These are phyloP conservation scores for Drosophila acutilabella DNA, from an alignment of 2,888 invertebrate species.

Conservation along the genomic window DNA sequence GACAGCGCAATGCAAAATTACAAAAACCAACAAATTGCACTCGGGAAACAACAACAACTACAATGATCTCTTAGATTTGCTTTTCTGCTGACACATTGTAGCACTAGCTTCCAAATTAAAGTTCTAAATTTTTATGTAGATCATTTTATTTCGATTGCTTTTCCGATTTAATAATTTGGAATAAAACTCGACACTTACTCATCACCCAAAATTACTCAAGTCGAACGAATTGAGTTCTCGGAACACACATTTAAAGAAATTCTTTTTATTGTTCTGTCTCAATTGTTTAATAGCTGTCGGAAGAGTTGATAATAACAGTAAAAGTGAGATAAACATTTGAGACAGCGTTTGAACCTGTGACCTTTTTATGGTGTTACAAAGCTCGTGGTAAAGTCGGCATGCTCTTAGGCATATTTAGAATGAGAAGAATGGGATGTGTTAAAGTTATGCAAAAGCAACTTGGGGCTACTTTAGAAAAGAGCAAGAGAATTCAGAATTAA, in stretches of 20 bases:
- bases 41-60: slow-evolving; percentile 3
- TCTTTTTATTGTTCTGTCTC: slow-evolving; percentile 1
- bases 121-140: slow-evolving; percentile 5
- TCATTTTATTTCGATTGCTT: not conserved
- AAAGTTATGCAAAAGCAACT: not conserved
- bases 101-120: not conserved
- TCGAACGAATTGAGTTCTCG: slow-evolving; percentile 7
- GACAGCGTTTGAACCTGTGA: not conserved
- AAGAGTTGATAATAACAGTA: slow-evolving; percentile 1
- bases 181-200: slow-evolving; percentile 8
- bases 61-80: not conserved
- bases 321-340: not conserved
- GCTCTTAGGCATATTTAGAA: not conserved
- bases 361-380: slow-evolving; percentile 6
- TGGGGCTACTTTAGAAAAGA: not conserved
- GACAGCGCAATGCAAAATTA: slow-evolving; percentile 38
- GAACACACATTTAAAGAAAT: slow-evolving; percentile 26
- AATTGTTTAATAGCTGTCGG: slow-evolving; percentile 17
- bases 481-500: not conserved
- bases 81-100: slow-evolving; percentile 38
- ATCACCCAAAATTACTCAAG: slow-evolving; percentile 22
- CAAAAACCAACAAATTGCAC: slow-evolving; percentile 54
- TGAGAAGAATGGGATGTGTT: not conserved
- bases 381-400: not conserved
- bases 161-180: slow-evolving; percentile 1